Evolutionary conservation across 2,797 vertebrate genomes (phyloP), one percentile per base, ranked within the genome.

Genomic region (Falco berigora): DNA sequence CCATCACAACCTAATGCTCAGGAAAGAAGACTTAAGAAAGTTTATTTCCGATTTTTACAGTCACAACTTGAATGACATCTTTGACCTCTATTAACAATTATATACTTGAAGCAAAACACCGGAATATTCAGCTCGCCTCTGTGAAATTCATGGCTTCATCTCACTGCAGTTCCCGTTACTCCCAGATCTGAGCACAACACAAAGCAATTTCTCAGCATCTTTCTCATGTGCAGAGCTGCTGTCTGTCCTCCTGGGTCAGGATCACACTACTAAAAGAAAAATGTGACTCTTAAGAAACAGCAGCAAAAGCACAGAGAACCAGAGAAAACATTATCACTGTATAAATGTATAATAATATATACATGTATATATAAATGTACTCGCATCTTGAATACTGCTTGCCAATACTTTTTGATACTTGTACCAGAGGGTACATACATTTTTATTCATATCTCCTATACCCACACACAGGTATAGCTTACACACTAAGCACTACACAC

Each of bases 1-100:
- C 92, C 88, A 88, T 30, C 34, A 72, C 47, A 90, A 78, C 50
- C n/a, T 92, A 75, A 44, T 20, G 32, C 38, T 84, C 47, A 47
- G 71, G 42, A 72, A 93, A 93, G 76, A 84, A 82, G 69, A 86
- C 90, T 94, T 78, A 14, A 77, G 53, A 49, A 86, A 86, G 61
- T 90, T 94, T 94, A 68, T 82, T 93, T 96, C 36, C 15, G n/a
- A 66, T 88, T 91, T 95, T 68, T 66, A 92, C 46, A 90, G 46
- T 63, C 59, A 86, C 5, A 42, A 95, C 56, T 68, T 89, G 85
- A 89, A 85, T 58, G 42, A 89, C 46, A 75, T 44, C 66, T 80
- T 82, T 78, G 83, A 68, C 13, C 18, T 28, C 6, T 61, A 74
- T 47, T 77, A 84, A 80, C 44, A 83, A 55, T 5, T 0, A 71